Conservation (phyloP, 1,140 invertebrate species). For the Aphelinus certus region DNA sequence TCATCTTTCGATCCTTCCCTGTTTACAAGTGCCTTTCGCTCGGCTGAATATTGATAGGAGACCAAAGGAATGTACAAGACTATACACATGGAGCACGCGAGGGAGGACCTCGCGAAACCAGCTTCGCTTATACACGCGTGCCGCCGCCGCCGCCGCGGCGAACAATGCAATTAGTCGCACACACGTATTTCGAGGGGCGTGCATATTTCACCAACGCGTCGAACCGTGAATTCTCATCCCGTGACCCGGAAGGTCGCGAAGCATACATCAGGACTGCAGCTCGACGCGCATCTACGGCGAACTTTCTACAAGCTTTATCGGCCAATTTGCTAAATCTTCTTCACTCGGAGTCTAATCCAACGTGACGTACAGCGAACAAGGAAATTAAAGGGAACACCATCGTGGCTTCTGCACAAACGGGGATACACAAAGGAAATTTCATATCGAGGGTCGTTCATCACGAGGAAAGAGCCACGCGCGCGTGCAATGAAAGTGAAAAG, state of each 20-base stretch:
- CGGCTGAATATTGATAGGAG: too few species aligned
- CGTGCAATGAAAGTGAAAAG: neutral
- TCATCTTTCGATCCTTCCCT: too few species aligned
- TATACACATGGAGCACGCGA: too few species aligned
- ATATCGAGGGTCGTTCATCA: too few species aligned
- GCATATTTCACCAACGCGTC: slow-evolving; percentile 29
- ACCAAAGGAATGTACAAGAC: too few species aligned
- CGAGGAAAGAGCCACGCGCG: neutral
- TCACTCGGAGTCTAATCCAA: neutral
- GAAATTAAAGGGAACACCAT: too few species aligned
- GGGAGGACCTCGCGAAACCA: too few species aligned
- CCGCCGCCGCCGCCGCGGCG: neutral
- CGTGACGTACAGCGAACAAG: neutral
- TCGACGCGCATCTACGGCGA: neutral
- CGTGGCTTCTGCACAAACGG: too few species aligned
- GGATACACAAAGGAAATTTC: too few species aligned
- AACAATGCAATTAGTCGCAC: slow-evolving; percentile 32
- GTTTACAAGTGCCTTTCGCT: too few species aligned
- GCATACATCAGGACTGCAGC: neutral
- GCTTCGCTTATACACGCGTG: neutral
- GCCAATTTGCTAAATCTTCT: neutral
- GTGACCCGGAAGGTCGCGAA: slow-evolving; percentile 28
- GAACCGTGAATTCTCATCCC: slow-evolving; percentile 36
- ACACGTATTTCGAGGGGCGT: slow-evolving; percentile 1
- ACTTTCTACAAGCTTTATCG: neutral